phyloP scores from a whole-genome alignment of 2,888 invertebrate species.

The Acanthosepion pharaonis region DNA sequence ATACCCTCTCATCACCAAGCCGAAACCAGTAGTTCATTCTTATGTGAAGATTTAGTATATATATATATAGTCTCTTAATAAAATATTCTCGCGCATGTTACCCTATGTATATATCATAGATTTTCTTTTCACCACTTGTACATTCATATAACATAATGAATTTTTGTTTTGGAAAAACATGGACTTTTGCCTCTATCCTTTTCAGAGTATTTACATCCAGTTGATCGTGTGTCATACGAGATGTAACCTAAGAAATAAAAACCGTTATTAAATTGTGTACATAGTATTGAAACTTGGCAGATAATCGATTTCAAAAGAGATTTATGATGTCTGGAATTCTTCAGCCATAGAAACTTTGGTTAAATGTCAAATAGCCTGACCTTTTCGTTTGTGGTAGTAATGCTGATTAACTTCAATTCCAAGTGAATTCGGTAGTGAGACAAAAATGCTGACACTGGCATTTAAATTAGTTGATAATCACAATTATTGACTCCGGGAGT shows the following conservation, averaged over 20 bases:
- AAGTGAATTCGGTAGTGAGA: background rate
- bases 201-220: background rate
- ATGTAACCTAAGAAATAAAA: background rate
- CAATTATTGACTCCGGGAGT: too few relatives aligned
- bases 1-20: too few relatives aligned
- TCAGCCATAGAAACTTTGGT: background rate
- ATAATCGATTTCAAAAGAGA: background rate
- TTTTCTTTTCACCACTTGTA: too few relatives aligned
- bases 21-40: too few relatives aligned
- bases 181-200: background rate
- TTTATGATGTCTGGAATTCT: conserved; percentile 1
- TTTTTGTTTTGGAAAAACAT: background rate
- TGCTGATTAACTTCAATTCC: background rate
- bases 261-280: background rate
- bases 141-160: background rate
- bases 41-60: too few relatives aligned
- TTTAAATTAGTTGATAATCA: background rate
- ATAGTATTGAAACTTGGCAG: conserved; percentile 13
- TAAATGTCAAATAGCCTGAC: background rate
- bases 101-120: too few relatives aligned
- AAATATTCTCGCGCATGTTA: too few relatives aligned
- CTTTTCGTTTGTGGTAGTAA: background rate
- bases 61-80: too few relatives aligned
- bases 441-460: background rate
- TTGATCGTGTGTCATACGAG: background rate